Evolutionary conservation across 2,113 vertebrate genomes (phyloP).

Genomic region (Stegostoma tigrinum): DNA sequence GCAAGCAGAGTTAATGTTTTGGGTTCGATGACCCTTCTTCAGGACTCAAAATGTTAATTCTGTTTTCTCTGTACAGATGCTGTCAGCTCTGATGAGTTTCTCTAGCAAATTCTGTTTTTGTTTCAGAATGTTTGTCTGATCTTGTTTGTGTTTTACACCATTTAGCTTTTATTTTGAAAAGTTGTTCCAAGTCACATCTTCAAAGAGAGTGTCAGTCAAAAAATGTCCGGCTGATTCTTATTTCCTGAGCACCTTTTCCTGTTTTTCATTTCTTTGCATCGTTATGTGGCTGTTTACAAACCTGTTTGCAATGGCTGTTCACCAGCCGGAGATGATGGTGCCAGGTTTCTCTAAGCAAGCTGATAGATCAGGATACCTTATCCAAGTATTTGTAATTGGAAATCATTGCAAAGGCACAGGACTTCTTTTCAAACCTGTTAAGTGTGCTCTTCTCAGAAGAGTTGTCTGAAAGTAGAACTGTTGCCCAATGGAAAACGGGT

Average conservation of each 20-base stretch:
- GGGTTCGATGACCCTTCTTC: too few relatives aligned
- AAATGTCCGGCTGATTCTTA: neutral
- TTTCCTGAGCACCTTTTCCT: conserved; percentile 16
- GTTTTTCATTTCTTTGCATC: conserved; percentile 18
- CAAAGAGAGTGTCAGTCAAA: neutral
- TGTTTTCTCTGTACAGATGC: too few relatives aligned
- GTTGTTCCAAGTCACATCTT: neutral
- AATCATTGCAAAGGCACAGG: neutral
- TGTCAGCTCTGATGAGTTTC: too few relatives aligned
- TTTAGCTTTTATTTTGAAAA: neutral
- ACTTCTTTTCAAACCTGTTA: neutral
- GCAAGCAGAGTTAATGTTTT: too few relatives aligned
- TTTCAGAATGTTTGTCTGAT: neutral
- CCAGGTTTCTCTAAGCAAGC: neutral
- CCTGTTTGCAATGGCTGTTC: neutral
- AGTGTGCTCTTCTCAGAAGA: neutral
- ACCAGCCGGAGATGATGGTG: neutral
- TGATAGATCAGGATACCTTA: neutral
- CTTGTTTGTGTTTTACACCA: neutral
- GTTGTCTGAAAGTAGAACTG: neutral
- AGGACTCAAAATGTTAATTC: too few relatives aligned
- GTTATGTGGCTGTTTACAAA: neutral
- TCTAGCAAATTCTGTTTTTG: too few relatives aligned
- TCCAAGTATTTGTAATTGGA: neutral
- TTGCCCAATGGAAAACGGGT: neutral